Base-by-base conservation (phyloP, 2,797 vertebrate genomes). In the Sandelia bainsii region DNA sequence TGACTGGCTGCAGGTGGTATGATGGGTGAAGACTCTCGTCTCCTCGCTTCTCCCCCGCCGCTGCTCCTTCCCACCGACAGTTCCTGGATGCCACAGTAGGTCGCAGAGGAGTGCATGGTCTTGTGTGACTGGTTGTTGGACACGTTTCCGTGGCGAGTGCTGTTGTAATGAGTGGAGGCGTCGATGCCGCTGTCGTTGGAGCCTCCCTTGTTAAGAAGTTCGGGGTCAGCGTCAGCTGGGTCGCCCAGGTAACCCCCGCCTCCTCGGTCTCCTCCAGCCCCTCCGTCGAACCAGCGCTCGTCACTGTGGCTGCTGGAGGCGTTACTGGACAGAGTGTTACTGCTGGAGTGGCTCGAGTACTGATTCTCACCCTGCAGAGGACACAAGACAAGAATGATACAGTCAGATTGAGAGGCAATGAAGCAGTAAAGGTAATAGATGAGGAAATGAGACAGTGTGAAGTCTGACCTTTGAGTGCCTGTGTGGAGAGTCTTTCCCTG, bases 301-400 rank as follows among this genome's bases (percentile, higher is more conserved):
- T 98, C 97, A 0, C 97, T 97, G 92, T 98, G 96, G 89, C 91
- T 91, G 92, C 97, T 98, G 90, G 97, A 98, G 0, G 97, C 95
- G 4, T 96, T 97, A 49, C 97, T 98, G 87, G 97, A 98, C 39
- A 98, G 92, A 0, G 97, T 98, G 88, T 97, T 98, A 68, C 96
- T 98, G 94, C 97, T 98, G 88, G 97, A 98, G 88, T 97, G 96
- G 83, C 97, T 98, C 40, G 97, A 98, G 83, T 96, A 97, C 46
- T 95, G 96, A 6, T 94, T 77, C 56, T 98, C 97, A 0, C 95
- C 95, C 97, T 98, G 88, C 32, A 22, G 51, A 70, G 67, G 62
- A 83, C 53, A 72, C 17, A 10, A 29, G 20, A 56, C 22, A 23
- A 39, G 13, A 58, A 9, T 61, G 9, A 72, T 60, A 64, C n/a